phyloP scores from a whole-genome alignment of 2,113 vertebrate species.

The Zapornia atra region DNA sequence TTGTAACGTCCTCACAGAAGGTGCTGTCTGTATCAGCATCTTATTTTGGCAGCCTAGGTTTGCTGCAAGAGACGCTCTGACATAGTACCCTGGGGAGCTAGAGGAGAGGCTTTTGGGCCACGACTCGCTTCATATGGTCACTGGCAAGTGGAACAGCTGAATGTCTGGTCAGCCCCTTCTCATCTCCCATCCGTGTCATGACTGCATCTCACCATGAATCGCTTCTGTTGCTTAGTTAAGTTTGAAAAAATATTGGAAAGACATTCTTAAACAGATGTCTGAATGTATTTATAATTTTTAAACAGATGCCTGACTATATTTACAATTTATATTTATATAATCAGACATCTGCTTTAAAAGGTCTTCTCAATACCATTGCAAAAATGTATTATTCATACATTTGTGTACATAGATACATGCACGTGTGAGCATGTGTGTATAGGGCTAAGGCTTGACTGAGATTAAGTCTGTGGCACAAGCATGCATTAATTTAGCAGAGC shows the following conservation, averaged over 20 bases:
- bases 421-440: neutral
- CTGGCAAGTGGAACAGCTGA: neutral
- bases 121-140: neutral
- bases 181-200: neutral
- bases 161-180: constrained; percentile 22
- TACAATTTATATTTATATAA: constrained; percentile 54
- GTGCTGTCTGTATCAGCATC: neutral
- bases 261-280: constrained; percentile 57
- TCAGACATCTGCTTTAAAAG: constrained; percentile 46
- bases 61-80: neutral
- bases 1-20: neutral
- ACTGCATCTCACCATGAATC: constrained; percentile 7
- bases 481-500: neutral
- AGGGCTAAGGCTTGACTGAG: neutral
- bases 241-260: constrained; percentile 56
- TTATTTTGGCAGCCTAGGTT: neutral
- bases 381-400: constrained; percentile 41
- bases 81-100: neutral
- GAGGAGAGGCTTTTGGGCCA: neutral
- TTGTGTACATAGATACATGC: neutral
- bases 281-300: constrained; percentile 53
- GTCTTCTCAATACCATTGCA: constrained; percentile 15
- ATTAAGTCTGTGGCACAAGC: neutral
- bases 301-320: constrained; percentile 58
- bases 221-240: neutral